These are phyloP conservation scores for Microtus oregoni DNA, from an alignment of 2,113 vertebrate genomes.

Conservation along the genomic window DNA sequence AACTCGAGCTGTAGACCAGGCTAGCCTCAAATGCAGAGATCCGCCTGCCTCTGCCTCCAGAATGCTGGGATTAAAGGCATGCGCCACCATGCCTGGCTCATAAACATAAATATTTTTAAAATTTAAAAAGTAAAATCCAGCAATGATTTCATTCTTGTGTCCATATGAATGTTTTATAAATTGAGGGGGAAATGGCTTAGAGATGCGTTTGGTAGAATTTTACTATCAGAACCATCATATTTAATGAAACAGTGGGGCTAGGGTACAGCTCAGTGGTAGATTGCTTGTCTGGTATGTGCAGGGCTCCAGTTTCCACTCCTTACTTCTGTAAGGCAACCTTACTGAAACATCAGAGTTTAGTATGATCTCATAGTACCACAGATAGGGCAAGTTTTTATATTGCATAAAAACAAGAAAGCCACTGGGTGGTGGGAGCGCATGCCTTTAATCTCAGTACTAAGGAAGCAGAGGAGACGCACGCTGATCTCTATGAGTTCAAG, in stretches of 20 bases:
- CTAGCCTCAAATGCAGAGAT: background rate
- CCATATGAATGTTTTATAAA: background rate
- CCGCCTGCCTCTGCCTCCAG: background rate
- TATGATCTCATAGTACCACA: background rate
- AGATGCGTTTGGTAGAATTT: constrained; percentile 26
- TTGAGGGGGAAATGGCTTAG: background rate
- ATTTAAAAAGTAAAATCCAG: background rate
- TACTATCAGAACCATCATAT: background rate
- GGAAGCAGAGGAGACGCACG: no score
- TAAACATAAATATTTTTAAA: background rate
- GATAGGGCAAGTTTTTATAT: background rate
- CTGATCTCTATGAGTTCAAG: no score
- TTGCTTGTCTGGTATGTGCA: background rate
- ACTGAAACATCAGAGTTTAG: background rate
- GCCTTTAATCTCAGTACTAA: no score
- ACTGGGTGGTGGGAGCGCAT: no score
- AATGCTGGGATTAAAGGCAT: background rate
- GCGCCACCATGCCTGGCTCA: background rate
- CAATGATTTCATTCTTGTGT: background rate
- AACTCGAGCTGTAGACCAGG: background rate
- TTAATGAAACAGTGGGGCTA: background rate
- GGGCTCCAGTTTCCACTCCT: background rate
- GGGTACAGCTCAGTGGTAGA: background rate
- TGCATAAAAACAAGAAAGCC: background rate
- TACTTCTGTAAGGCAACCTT: background rate